Base-by-base conservation (phyloP, 2,797 vertebrate genomes). In the Triplophysa yarkandensis region DNA sequence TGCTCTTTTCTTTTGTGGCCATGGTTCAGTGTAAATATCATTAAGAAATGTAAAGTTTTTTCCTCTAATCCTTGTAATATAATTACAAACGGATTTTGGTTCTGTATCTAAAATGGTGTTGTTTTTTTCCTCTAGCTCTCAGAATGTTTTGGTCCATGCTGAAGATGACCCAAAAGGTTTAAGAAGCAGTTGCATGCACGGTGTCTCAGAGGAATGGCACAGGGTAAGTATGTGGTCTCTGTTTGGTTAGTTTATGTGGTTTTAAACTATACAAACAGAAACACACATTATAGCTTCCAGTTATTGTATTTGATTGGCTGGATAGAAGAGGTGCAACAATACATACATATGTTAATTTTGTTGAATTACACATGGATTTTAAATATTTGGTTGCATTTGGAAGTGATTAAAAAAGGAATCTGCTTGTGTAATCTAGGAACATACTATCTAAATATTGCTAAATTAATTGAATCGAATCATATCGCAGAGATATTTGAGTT, bases 1-100 rank as follows among this genome's bases (percentile, higher is more conserved):
- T 78, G 78, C 73, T 74, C 76, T 70, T 80, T 82, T 75, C 64
- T 80, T 60, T 50, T 61, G 62, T 48, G 60, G 67, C 9, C 25
- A 63, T 62, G 62, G 21, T 62, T 76, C 77, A 23, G 36, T 76
- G 57, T 80, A 76, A 71, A 71, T 82, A 87, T 85, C 41, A 76
- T 82, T 81, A 76, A 32, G 4, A 74, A 71, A 19, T 71, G 71
- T 72, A 14, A 70, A 70, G 71, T 52, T 83, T 74, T 52, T 43
- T 46, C 46, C 21, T 58, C 32, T 66, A 10, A 48, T 77, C 32
- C 43, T 72, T 55, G n/a, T 81, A 28, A 77, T 73, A 71, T 61
- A 85, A 82, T 77, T 82, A 73, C 25, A 81, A 79, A 74, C 80
- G 39, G 76, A 57, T 84, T 88, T 83, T 19, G 60, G 32, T 74